Conservation (phyloP, 1,140 invertebrate species). For the Pseudachorutes palmiensis region DNA sequence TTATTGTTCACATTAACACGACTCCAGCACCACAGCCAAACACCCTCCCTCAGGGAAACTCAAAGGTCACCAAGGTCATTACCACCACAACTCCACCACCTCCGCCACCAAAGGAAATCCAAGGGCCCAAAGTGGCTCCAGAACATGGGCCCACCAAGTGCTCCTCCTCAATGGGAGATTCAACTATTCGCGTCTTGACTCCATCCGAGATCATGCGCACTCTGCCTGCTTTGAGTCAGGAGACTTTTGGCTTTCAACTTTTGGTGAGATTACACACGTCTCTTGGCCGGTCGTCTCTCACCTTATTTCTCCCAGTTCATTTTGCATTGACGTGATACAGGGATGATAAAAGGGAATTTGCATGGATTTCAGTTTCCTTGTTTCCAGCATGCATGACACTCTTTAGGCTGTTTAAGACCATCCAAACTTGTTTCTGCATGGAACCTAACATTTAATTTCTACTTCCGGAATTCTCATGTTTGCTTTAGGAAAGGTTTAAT, state of each 20-base stretch:
- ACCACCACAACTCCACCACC: background rate
- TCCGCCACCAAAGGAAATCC: background rate
- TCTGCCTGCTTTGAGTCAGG: slow-evolving; percentile 64
- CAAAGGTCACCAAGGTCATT: too few relatives aligned
- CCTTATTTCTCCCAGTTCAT: background rate
- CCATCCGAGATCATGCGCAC: slow-evolving; percentile 79
- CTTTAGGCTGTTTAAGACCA: too few relatives aligned
- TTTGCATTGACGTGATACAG: too few relatives aligned
- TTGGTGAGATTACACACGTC: too few relatives aligned
- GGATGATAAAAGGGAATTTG: background rate
- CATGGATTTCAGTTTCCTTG: slow-evolving; percentile 1
- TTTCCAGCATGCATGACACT: background rate
- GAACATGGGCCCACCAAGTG: background rate
- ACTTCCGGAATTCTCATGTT: too few relatives aligned
- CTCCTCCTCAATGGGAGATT: slow-evolving; percentile 47
- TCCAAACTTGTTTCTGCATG: too few relatives aligned
- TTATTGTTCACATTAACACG: slow-evolving; percentile 5
- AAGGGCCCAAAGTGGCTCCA: slow-evolving; percentile 8
- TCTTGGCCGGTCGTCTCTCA: too few relatives aligned
- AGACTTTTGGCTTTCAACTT: slow-evolving; percentile 21
- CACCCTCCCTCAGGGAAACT: background rate
- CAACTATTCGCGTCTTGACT: slow-evolving; percentile 73
- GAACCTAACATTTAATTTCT: too few relatives aligned
- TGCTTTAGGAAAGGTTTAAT: too few relatives aligned
- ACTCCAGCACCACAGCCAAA: background rate